Conservation (phyloP, 2,888 invertebrate genomes). For the Xanthorhoe designata region DNA sequence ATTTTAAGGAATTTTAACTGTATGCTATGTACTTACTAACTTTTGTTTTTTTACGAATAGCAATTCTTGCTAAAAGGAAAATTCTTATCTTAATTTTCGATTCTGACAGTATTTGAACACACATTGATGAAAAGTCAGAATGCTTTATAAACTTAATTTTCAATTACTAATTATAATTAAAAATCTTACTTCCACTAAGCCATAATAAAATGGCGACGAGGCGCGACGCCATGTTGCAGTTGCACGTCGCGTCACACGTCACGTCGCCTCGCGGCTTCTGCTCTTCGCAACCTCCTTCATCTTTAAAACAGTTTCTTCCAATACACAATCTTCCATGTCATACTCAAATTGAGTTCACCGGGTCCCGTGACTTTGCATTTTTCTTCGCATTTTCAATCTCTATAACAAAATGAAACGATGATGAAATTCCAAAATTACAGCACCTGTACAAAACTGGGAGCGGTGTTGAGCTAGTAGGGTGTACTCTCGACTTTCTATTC, state of each 20-base stretch:
- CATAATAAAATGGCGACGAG: conserved; percentile 74
- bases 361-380: conserved; percentile 50
- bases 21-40: too few species aligned
- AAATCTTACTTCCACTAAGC: conserved; percentile 76
- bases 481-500: too few species aligned
- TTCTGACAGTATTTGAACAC: background rate
- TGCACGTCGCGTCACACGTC: conserved; percentile 60
- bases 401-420: conserved; percentile 59
- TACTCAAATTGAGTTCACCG: conserved; percentile 49
- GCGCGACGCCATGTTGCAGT: conserved; percentile 72
- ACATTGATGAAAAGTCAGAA: too few species aligned
- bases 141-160: too few species aligned
- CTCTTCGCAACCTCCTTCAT: conserved; percentile 66
- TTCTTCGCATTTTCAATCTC: conserved; percentile 55
- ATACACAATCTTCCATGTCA: conserved; percentile 54
- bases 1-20: too few species aligned
- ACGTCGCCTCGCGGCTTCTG: conserved; percentile 64
- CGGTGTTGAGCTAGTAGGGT: background rate
- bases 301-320: conserved; percentile 55
- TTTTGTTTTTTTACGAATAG: too few species aligned
- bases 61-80: too few species aligned
- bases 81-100: too few species aligned
- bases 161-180: too few species aligned
- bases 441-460: too few species aligned
- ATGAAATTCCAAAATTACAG: conserved; percentile 11